phyloP scores from a whole-genome alignment of 2,888 invertebrate species.

The Mechanitis messenoides region DNA sequence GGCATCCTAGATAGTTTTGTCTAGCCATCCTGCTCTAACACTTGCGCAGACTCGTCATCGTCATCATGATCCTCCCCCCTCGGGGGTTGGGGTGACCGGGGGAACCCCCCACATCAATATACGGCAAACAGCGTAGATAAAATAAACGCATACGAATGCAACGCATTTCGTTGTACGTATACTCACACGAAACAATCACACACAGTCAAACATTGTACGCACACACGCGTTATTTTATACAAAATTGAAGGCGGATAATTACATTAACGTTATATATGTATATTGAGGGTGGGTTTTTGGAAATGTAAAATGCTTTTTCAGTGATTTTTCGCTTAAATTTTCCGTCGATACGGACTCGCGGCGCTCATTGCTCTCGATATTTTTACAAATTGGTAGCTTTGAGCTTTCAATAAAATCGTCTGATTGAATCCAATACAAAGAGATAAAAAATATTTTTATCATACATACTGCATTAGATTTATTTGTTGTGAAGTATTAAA shows the following conservation, averaged over 20 bases:
- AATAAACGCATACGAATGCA: conserved; percentile 51
- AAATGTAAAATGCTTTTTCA: conserved; percentile 49
- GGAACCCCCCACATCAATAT: conserved; percentile 56
- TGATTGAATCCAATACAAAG: no score
- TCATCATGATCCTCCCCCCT: conserved; percentile 55
- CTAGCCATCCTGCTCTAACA: conserved; percentile 49
- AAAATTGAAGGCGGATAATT: conserved; percentile 68
- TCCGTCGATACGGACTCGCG: conserved; percentile 31
- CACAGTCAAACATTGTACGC: conserved; percentile 27
- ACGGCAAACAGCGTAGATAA: conserved; percentile 63
- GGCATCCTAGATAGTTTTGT: conserved; percentile 44
- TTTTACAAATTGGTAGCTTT: conserved; percentile 7
- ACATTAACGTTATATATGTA: conserved; percentile 54
- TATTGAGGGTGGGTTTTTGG: conserved; percentile 35
- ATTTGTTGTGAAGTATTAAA: no score
- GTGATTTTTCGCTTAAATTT: conserved; percentile 42
- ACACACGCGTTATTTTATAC: conserved; percentile 48
- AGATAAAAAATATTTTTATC: no score
- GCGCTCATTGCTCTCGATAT: conserved; percentile 23
- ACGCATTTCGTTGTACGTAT: conserved; percentile 30
- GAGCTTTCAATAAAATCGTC: no score
- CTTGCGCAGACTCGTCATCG: conserved; percentile 66
- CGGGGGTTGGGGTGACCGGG: conserved; percentile 31
- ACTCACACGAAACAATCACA: conserved; percentile 12
- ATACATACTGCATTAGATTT: no score